Evolutionary conservation across 2,113 vertebrate genomes (phyloP).

Genomic region (Mormoops blainvillei): DNA sequence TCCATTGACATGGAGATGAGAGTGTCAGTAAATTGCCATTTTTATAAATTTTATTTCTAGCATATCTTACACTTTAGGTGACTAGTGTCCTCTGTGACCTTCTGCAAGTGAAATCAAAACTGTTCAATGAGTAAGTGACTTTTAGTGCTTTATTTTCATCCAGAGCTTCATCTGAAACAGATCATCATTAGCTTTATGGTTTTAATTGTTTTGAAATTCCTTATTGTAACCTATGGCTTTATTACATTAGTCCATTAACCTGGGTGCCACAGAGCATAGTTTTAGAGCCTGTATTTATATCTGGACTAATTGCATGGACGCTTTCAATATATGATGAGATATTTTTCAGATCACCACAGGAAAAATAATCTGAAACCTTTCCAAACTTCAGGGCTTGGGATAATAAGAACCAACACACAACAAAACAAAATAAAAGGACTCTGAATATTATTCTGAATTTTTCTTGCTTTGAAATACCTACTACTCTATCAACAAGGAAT

Average conservation of each 20-base stretch:
- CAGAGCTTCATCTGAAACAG: conserved; percentile 68
- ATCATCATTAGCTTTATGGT: conserved; percentile 67
- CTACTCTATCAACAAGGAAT: conserved; percentile 54
- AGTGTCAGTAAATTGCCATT: conserved; percentile 1
- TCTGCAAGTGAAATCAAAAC: conserved; percentile 50
- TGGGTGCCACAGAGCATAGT: conserved; percentile 43
- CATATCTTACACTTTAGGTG: background rate
- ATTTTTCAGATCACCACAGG: conserved; percentile 58
- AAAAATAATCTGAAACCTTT: conserved; percentile 40
- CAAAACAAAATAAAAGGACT: conserved; percentile 28
- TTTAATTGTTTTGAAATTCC: conserved; percentile 71
- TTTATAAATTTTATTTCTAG: conserved; percentile 14
- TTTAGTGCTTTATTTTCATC: conserved; percentile 73
- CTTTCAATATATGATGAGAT: background rate
- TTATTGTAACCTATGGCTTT: conserved; percentile 68
- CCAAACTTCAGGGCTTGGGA: conserved; percentile 29
- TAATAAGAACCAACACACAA: conserved; percentile 29
- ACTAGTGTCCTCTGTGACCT: conserved; percentile 38
- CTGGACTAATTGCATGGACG: conserved; percentile 58
- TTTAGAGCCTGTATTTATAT: conserved; percentile 65
- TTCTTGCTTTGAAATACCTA: conserved; percentile 55
- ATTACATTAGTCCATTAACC: conserved; percentile 71
- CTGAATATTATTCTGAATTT: conserved; percentile 29
- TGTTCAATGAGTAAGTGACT: conserved; percentile 68
- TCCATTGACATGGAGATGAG: background rate